Conservation (phyloP, 2,113 vertebrate genomes). For the Rhabdornis inornatus region DNA sequence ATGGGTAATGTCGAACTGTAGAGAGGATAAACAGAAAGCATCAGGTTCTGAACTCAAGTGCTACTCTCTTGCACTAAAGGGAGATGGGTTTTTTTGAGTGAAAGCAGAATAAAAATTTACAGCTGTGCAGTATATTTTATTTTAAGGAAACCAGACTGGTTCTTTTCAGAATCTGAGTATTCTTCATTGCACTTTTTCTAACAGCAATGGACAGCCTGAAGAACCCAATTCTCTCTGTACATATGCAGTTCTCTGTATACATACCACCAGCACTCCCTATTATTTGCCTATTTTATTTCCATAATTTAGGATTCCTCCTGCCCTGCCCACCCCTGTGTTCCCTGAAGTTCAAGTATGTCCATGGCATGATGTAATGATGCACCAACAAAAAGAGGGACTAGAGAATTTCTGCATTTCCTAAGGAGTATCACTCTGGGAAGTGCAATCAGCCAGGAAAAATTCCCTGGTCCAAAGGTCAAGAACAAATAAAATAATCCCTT, state of each 20-base stretch:
- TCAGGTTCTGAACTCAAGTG: neutral
- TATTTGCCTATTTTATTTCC: neutral
- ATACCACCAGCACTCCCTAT: neutral
- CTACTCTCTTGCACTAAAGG: neutral
- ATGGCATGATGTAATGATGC: rapidly evolving
- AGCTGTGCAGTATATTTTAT: neutral
- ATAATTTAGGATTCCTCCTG: neutral
- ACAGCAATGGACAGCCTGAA: neutral
- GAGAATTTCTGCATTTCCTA: neutral
- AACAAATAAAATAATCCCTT: neutral
- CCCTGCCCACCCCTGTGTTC: neutral
- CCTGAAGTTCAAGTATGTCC: neutral
- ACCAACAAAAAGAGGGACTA: neutral
- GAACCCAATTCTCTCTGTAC: neutral
- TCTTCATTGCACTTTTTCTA: neutral
- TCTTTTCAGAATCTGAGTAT: neutral
- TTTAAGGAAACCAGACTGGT: neutral
- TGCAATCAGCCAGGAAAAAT: neutral
- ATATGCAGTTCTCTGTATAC: neutral
- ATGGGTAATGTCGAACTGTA: neutral
- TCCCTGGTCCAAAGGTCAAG: neutral
- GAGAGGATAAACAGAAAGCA: neutral
- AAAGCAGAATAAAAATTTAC: neutral
- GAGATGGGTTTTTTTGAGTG: neutral
- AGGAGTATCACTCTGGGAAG: neutral